Percentiles rank a stretch among this genome's conserved stretches.
Evolutionary conservation across 2,113 vertebrate species (phyloP).

Genomic region (Callithrix jacchus): DNA sequence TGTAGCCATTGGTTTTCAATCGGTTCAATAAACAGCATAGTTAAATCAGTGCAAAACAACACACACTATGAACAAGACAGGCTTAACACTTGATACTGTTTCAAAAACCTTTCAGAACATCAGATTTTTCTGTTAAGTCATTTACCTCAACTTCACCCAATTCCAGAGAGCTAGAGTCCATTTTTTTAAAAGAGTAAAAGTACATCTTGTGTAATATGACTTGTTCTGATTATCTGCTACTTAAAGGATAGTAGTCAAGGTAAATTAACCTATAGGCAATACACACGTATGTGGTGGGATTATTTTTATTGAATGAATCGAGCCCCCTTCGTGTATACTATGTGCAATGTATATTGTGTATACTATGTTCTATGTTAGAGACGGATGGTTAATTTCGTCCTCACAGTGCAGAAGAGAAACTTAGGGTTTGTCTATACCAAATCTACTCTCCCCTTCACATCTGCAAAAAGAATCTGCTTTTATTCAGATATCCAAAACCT

Average conservation of each 20-base stretch:
- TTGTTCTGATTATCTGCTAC: not conserved
- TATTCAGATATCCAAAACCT: not conserved
- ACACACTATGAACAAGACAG: not conserved
- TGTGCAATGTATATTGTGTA: not conserved
- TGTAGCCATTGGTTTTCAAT: not conserved
- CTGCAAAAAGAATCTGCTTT: not conserved
- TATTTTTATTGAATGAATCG: not conserved
- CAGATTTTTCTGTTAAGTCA: not conserved
- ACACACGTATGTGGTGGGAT: not conserved
- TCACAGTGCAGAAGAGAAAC: not conserved
- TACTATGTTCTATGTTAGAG: not conserved
- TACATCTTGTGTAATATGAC: not conserved
- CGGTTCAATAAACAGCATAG: not conserved
- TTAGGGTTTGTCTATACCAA: not conserved
- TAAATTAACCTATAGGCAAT: not conserved
- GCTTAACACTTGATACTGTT: not conserved
- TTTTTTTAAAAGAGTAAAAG: not conserved
- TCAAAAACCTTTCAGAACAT: not conserved
- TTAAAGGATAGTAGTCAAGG: not conserved
- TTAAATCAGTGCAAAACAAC: not conserved
- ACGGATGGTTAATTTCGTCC: not conserved
- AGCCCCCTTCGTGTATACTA: not conserved
- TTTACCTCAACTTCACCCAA: not conserved
- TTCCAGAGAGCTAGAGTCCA: not conserved
- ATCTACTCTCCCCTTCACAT: not conserved